Evolutionary conservation across 2,888 invertebrate genomes (phyloP).

Genomic region (Perizoma affinitatum): DNA sequence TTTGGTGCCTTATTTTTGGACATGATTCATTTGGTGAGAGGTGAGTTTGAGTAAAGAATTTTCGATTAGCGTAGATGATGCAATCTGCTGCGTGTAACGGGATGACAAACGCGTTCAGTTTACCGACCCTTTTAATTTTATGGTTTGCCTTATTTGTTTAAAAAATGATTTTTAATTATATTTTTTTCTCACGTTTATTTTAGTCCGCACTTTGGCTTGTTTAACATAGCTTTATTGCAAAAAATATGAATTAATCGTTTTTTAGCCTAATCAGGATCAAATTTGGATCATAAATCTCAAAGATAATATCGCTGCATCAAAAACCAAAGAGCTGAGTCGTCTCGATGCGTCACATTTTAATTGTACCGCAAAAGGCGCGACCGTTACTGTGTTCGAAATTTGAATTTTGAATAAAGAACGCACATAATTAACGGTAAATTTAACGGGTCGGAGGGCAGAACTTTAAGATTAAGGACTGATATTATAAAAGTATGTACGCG

Average conservation of each 20-base stretch:
- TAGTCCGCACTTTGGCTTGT: neutral
- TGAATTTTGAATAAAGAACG: constrained; percentile 58
- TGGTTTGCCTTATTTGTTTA: constrained; percentile 20
- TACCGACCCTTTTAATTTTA: constrained; percentile 48
- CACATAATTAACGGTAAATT: constrained; percentile 76
- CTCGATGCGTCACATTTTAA: constrained; percentile 74
- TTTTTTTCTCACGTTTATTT: constrained; percentile 1
- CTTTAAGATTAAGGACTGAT: constrained; percentile 44
- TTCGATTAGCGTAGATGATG: constrained; percentile 75
- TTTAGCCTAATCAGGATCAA: constrained; percentile 22
- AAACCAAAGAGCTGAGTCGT: constrained; percentile 45
- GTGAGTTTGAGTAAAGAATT: constrained; percentile 68
- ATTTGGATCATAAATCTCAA: constrained; percentile 30
- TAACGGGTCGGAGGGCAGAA: constrained; percentile 74
- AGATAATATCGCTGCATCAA: constrained; percentile 48
- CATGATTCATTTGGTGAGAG: constrained; percentile 75
- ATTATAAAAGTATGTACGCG: constrained; percentile 22
- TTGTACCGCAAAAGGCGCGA: constrained; percentile 67
- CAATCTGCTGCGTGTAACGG: constrained; percentile 65
- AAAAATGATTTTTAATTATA: constrained; percentile 1
- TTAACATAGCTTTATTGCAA: neutral
- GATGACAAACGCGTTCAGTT: constrained; percentile 50
- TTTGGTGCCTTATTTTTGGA: constrained; percentile 65
- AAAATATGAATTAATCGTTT: neutral
- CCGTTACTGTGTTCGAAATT: constrained; percentile 68